phyloP scores from a whole-genome alignment of 2,888 invertebrate species.

The Drosophila barbarae region DNA sequence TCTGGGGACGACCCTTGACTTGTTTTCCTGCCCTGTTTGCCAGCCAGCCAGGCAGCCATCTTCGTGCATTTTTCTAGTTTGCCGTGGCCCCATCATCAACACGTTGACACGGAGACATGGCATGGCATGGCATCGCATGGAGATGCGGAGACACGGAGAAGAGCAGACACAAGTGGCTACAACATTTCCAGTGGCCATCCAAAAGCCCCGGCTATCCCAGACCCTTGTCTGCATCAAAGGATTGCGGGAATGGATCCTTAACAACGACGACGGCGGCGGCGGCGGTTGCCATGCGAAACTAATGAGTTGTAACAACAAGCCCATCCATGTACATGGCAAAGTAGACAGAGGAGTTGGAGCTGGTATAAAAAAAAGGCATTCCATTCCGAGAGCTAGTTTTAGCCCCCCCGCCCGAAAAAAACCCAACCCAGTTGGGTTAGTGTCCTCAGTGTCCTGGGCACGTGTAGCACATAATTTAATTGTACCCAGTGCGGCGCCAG shows the following conservation, averaged over 20 bases:
- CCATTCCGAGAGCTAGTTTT: conserved; percentile 2
- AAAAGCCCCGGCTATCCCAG: conserved; percentile 46
- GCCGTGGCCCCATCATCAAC: conserved; percentile 31
- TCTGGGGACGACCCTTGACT: conserved; percentile 66
- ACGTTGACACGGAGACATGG: conserved; percentile 21
- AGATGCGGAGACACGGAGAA: background rate
- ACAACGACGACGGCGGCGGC: background rate
- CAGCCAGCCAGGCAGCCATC: background rate
- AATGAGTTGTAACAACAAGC: conserved; percentile 70
- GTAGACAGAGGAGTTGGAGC: conserved; percentile 16
- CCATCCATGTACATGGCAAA: conserved; percentile 50
- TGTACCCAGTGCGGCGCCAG: conserved; percentile 37
- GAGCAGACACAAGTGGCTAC: conserved; percentile 23
- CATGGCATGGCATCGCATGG: background rate
- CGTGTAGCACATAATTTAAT: conserved; percentile 63
- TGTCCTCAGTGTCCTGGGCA: conserved; percentile 18
- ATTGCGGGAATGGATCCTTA: conserved; percentile 43
- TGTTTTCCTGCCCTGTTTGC: conserved; percentile 44
- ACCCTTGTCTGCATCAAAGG: conserved; percentile 63
- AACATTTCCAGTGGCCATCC: conserved; percentile 23
- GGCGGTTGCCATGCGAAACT: conserved; percentile 55
- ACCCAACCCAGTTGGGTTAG: background rate
- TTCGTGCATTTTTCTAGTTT: conserved; percentile 24
- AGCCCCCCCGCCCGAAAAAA: background rate
- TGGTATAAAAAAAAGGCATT: conserved; percentile 8